phyloP scores from a whole-genome alignment of 64 coral and sea anemone species.

The Dendronephthya gigantea region DNA sequence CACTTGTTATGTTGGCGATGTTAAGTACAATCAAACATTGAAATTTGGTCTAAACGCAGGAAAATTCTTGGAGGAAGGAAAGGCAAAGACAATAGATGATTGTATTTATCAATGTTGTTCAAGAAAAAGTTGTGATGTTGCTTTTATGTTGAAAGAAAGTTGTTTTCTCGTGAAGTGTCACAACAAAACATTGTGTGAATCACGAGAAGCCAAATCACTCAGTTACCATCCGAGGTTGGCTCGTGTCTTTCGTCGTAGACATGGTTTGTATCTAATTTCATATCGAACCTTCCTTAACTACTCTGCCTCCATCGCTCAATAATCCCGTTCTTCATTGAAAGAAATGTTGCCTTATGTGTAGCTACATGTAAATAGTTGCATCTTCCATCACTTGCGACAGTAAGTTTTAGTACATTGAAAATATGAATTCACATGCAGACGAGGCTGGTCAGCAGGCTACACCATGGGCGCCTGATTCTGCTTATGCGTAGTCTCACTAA shows the following conservation, averaged over 20 bases:
- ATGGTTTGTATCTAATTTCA: not conserved
- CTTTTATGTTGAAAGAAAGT: conserved; percentile 51
- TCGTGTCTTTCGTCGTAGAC: conserved; percentile 8
- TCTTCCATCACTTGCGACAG: too few relatives aligned
- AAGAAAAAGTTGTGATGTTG: conserved; percentile 48
- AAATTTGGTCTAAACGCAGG: not conserved
- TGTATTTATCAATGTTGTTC: conserved; percentile 53
- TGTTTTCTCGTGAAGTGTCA: conserved; percentile 57
- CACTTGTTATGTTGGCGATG: not conserved
- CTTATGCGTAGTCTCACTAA: too few relatives aligned
- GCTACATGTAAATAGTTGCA: too few relatives aligned
- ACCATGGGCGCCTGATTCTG: too few relatives aligned
- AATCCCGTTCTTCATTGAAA: too few relatives aligned
- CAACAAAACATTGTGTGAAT: conserved; percentile 21
- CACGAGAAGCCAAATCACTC: conserved; percentile 22
- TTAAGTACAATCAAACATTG: not conserved
- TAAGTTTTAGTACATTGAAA: too few relatives aligned
- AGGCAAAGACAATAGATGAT: conserved; percentile 1
- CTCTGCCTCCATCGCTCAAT: too few relatives aligned
- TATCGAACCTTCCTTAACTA: too few relatives aligned
- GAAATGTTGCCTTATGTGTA: too few relatives aligned
- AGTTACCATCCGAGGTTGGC: conserved; percentile 32
- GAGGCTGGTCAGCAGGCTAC: too few relatives aligned
- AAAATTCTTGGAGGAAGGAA: not conserved
- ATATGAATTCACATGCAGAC: too few relatives aligned